Evolutionary conservation across 2,797 vertebrate genomes (phyloP).

Genomic region (Zalophus californianus): DNA sequence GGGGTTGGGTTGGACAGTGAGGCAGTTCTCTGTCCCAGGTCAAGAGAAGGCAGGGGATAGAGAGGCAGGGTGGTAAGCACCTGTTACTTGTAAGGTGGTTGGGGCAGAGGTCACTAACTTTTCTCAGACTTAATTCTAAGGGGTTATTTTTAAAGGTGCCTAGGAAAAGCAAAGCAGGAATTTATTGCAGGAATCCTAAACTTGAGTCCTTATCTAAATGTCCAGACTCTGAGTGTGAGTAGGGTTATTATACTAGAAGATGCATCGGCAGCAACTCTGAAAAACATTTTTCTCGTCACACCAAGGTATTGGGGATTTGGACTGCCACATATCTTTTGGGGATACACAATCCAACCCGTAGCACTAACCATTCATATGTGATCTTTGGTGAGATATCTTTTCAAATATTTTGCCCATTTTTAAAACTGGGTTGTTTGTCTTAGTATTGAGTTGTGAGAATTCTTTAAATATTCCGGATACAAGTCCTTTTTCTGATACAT

Average conservation of each 20-base stretch:
- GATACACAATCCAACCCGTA: background rate
- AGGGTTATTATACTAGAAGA: background rate
- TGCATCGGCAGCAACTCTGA: background rate
- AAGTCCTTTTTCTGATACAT: background rate
- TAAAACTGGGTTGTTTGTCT: background rate
- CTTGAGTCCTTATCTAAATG: background rate
- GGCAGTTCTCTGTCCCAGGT: background rate
- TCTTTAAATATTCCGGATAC: background rate
- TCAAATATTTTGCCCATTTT: background rate
- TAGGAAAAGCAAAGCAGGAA: background rate
- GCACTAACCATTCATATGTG: background rate
- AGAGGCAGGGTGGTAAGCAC: background rate
- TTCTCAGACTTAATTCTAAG: background rate
- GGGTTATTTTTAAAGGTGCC: background rate
- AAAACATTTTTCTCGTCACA: background rate
- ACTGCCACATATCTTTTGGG: background rate
- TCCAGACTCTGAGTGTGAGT: background rate
- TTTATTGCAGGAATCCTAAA: background rate
- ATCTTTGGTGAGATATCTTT: background rate
- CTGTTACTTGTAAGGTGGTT: background rate
- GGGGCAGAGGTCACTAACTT: background rate
- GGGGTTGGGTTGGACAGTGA: background rate
- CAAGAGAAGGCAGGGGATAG: background rate
- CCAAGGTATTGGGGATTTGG: background rate
- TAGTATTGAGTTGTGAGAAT: background rate